These are phyloP conservation scores for Argyrosomus regius DNA, from an alignment of 2,797 vertebrate species.

Conservation along the genomic window DNA sequence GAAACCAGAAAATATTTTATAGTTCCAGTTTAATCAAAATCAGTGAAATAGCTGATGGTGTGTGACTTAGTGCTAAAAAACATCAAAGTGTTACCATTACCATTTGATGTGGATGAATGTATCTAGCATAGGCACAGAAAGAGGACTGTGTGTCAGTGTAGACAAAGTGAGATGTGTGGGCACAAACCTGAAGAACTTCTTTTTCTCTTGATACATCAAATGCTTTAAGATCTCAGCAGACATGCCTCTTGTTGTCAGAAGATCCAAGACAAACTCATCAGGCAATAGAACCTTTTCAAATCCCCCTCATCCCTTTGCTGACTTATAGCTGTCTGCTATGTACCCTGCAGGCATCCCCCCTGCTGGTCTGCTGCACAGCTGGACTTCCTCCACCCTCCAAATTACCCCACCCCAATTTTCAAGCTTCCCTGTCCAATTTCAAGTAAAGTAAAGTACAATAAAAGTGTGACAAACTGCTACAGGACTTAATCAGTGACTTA, in stretches of 20 bases:
- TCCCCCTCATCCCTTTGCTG: not conserved
- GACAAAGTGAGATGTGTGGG: no score
- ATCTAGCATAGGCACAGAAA: no score
- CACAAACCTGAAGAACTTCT: not conserved
- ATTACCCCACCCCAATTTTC: not conserved
- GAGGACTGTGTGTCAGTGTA: no score
- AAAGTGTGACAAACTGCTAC: not conserved
- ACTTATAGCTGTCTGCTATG: not conserved
- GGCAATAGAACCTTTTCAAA: not conserved
- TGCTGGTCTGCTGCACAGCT: constrained; percentile 17
- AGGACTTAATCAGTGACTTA: not conserved
- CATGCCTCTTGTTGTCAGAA: not conserved
- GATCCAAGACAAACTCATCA: not conserved
- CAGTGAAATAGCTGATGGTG: no score
- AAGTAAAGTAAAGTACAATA: not conserved
- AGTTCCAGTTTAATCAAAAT: no score
- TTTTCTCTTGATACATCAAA: not conserved
- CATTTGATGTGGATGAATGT: no score
- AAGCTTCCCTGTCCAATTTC: not conserved
- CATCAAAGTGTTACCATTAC: no score
- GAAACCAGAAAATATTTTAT: no score
- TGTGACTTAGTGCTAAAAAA: no score
- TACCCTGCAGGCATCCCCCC: not conserved
- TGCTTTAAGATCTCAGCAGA: constrained; percentile 1
- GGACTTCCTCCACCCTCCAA: not conserved